Percentiles rank a stretch among this genome's conserved stretches.
Evolutionary conservation across 2,888 invertebrate species (phyloP).

Genomic region (Agriopis marginaria): DNA sequence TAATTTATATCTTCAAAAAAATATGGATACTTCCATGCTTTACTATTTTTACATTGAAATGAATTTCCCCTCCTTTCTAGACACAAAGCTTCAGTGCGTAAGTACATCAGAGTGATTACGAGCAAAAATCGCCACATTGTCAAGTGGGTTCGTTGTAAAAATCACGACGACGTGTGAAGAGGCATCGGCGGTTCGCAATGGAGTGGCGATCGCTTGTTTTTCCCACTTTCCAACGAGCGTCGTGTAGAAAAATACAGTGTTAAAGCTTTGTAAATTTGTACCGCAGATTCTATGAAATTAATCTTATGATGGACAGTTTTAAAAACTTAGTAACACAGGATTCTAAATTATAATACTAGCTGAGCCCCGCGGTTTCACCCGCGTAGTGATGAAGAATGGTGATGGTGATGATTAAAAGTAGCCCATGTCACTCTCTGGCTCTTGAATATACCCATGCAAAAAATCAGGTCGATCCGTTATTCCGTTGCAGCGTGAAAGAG

Average conservation of each 20-base stretch:
- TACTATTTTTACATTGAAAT: constrained; percentile 36
- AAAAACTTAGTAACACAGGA: too few relatives aligned
- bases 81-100: constrained; percentile 56
- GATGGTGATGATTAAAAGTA: too few relatives aligned
- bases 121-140: constrained; percentile 76
- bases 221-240: constrained; percentile 72
- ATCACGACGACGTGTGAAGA: constrained; percentile 85
- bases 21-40: too few relatives aligned
- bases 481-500: too few relatives aligned
- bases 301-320: too few relatives aligned
- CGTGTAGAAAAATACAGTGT: constrained; percentile 16
- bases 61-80: constrained; percentile 36
- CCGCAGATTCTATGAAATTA: not conserved
- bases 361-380: too few relatives aligned
- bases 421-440: too few relatives aligned
- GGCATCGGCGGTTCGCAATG: constrained; percentile 79
- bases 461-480: too few relatives aligned
- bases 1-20: too few relatives aligned
- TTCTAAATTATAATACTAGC: too few relatives aligned
- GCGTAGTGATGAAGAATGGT: too few relatives aligned
- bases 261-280: not conserved
- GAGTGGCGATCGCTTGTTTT: constrained; percentile 86
- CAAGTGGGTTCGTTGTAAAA: constrained; percentile 82
- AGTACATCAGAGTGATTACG: constrained; percentile 77
- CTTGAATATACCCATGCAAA: too few relatives aligned